Percentiles rank a stretch among this genome's conserved stretches.
These are phyloP conservation scores for Lasioglossum marginatum DNA, from an alignment of 2,888 invertebrate genomes.

Conservation along the genomic window DNA sequence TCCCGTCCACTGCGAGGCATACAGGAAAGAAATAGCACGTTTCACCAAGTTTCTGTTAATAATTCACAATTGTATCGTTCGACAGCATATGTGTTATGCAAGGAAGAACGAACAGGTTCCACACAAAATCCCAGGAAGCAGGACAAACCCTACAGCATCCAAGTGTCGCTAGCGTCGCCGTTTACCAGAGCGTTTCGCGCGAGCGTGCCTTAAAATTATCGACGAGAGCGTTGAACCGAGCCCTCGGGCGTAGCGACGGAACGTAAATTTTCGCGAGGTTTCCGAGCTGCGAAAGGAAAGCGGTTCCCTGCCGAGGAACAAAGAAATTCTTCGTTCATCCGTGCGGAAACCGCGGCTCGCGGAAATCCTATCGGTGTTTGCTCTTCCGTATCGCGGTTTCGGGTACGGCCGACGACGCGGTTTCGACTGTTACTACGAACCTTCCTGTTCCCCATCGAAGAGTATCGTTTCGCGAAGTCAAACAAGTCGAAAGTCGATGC, in stretches of 20 bases:
- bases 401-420: slow-evolving; percentile 29
- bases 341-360: slow-evolving; percentile 55
- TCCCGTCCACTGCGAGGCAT: no score
- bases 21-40: background rate
- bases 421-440: slow-evolving; percentile 15
- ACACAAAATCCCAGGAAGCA: background rate
- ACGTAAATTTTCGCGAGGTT: slow-evolving; percentile 44
- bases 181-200: slow-evolving; percentile 17
- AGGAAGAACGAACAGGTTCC: background rate
- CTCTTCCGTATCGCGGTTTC: slow-evolving; percentile 61
- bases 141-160: background rate
- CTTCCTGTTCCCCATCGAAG: background rate
- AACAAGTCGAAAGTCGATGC: background rate
- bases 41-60: background rate
- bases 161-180: background rate
- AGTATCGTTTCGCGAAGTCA: background rate
- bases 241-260: slow-evolving; percentile 5
- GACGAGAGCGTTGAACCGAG: slow-evolving; percentile 39
- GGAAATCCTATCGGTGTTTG: slow-evolving; percentile 65
- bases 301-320: slow-evolving; percentile 24
- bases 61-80: background rate
- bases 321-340: slow-evolving; percentile 66
- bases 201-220: slow-evolving; percentile 26
- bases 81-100: background rate
- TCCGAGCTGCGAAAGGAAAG: slow-evolving; percentile 49